Evolutionary conservation across 2,888 invertebrate species (phyloP).

Genomic region (Campaea margaritaria): DNA sequence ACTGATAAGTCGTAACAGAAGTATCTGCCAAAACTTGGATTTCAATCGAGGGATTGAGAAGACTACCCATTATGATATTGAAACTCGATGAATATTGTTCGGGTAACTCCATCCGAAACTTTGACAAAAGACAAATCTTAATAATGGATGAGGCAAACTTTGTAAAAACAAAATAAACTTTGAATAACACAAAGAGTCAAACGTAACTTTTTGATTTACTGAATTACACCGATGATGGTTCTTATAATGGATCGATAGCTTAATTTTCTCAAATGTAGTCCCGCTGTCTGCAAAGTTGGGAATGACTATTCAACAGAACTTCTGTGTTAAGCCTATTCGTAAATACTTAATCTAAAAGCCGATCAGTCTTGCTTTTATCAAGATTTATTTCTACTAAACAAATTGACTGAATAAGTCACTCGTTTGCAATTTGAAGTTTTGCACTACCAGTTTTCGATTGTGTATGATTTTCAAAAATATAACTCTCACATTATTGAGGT

Average conservation of each 20-base stretch:
- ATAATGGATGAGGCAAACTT: constrained; percentile 14
- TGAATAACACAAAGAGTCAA: constrained; percentile 8
- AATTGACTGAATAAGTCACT: background rate
- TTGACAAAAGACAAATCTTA: constrained; percentile 17
- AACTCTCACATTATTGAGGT: too few relatives aligned
- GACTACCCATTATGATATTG: constrained; percentile 30
- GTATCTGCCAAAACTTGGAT: constrained; percentile 22
- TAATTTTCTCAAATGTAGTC: constrained; percentile 10
- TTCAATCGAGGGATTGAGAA: constrained; percentile 17
- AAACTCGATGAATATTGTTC: constrained; percentile 20
- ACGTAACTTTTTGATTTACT: constrained; percentile 14
- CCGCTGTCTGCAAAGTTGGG: constrained; percentile 13
- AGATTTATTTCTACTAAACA: background rate
- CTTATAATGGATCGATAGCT: constrained; percentile 5
- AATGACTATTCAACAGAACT: constrained; percentile 14
- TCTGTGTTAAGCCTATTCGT: background rate
- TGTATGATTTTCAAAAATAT: too few relatives aligned
- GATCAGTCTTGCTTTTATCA: background rate
- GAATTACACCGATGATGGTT: background rate
- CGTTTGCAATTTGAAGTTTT: background rate
- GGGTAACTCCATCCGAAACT: constrained; percentile 5
- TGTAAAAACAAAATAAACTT: constrained; percentile 16
- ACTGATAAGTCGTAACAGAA: constrained; percentile 17
- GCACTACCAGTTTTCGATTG: background rate
- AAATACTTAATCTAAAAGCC: background rate